Base-by-base conservation (phyloP, 2,888 invertebrate species). In the Nomada ruficornis region DNA sequence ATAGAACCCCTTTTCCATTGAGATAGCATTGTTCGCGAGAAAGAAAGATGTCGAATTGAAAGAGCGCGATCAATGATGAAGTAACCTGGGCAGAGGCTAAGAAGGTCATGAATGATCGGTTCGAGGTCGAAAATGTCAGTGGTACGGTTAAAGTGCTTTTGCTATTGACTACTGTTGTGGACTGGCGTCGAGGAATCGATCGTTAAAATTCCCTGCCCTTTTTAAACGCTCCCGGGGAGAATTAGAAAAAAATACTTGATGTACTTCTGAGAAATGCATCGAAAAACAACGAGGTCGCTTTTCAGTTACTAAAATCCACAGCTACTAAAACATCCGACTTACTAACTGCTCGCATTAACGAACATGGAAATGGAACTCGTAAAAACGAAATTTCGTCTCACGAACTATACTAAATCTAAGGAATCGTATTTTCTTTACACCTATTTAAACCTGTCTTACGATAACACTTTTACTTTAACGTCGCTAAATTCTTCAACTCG, bases 91-190 rank as follows among this genome's bases (percentile, higher is more conserved):
- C 60, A 64, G 63, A 74, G 60, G 67, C 73, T 85, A 83, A 87
- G 65, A 74, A 85, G 83, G 78, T 87, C 86, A 82, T 78, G 76
- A 64, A 85, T 69, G 72, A 82, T 72, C 75, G 82, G 79, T 84
- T 82, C 80, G 89, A 88, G 89, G 84, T 89, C 89, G 85, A 89
- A 87, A 81, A 83, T 82, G 77, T 80, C 74, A 80, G 63, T 68
- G 77, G 77, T 78, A 87, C 80, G 74, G 59, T 83, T 85, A 77
- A 70, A 80, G 59, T 74, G 83, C 81, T 83, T 85, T 80, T 80
- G 72, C 78, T 80, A 62, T 83, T 82, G 76, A 69, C 64, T 73
- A 79, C 71, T 76, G 65, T 80, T 80, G 85, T 77, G 71, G 78
- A 81, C 67, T 78, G 77, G 71, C 79, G 76, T 83, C 76, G 83